These are phyloP conservation scores for Brachystomella parvula DNA, from an alignment of 1,140 invertebrate genomes.

Conservation along the genomic window DNA sequence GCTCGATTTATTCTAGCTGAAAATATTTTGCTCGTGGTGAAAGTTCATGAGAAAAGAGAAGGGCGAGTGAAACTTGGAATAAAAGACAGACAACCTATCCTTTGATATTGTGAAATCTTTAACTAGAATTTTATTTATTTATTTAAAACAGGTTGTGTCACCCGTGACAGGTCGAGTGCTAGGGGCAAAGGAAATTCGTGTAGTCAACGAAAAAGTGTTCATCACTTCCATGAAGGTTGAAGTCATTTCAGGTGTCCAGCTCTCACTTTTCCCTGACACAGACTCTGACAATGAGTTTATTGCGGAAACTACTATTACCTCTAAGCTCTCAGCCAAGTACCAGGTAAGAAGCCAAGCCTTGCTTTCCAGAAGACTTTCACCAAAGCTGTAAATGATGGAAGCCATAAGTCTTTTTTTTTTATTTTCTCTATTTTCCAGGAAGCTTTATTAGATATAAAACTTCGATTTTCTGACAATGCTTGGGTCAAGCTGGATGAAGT, in stretches of 20 bases:
- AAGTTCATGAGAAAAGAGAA: too few species aligned
- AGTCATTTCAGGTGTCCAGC: slow-evolving; percentile 80
- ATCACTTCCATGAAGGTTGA: slow-evolving; percentile 71
- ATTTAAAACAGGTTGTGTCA: slow-evolving; percentile 70
- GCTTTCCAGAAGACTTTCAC: too few species aligned
- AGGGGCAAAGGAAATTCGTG: slow-evolving; percentile 79
- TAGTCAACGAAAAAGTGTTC: slow-evolving; percentile 82
- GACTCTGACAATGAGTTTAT: slow-evolving; percentile 79
- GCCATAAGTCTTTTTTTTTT: slow-evolving; percentile 17
- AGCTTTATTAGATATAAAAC: slow-evolving; percentile 80
- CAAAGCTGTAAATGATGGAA: too few species aligned
- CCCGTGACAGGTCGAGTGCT: slow-evolving; percentile 84
- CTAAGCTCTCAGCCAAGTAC: slow-evolving; percentile 83
- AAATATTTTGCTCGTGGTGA: too few species aligned
- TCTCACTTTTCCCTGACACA: slow-evolving; percentile 76
- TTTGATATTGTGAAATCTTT: too few species aligned
- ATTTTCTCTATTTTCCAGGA: slow-evolving; percentile 57
- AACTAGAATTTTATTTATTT: too few species aligned
- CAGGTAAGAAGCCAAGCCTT: too few species aligned
- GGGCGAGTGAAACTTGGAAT: too few species aligned
- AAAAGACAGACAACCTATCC: too few species aligned
- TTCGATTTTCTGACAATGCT: slow-evolving; percentile 88
- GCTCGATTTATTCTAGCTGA: too few species aligned
- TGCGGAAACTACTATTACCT: slow-evolving; percentile 76
- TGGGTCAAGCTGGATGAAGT: slow-evolving; percentile 76